phyloP scores from a whole-genome alignment of 2,888 invertebrate genomes.

The Dendrolimus pini region DNA sequence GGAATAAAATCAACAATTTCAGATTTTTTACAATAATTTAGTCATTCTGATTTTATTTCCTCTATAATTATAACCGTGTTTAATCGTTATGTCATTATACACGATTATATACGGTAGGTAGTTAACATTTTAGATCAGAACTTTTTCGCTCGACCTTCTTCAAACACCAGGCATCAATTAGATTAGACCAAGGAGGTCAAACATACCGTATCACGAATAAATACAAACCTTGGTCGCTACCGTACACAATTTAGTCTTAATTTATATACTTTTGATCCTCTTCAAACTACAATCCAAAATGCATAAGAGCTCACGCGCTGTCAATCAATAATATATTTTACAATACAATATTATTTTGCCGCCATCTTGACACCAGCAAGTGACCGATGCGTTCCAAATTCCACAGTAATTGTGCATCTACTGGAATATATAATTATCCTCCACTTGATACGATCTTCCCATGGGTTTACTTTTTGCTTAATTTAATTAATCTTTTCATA shows the following conservation, averaged over 20 bases:
- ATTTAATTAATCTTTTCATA: too few species aligned
- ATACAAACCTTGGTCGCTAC: slow-evolving; percentile 2
- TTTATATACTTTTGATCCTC: slow-evolving; percentile 4
- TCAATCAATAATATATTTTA: slow-evolving; percentile 14
- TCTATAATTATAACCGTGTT: slow-evolving; percentile 10
- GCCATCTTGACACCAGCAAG: neutral
- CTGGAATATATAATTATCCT: too few species aligned
- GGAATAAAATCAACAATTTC: too few species aligned
- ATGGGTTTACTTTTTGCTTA: too few species aligned
- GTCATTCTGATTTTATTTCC: neutral
- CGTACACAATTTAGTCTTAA: slow-evolving; percentile 4
- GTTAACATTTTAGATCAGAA: neutral
- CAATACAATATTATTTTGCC: neutral
- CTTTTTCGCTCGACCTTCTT: neutral
- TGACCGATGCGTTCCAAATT: slow-evolving; percentile 4
- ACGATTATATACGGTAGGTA: too few species aligned
- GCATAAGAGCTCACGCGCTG: slow-evolving; percentile 18
- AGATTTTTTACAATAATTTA: too few species aligned
- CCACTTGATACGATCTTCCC: too few species aligned
- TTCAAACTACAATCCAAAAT: slow-evolving; percentile 12
- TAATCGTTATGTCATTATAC: neutral
- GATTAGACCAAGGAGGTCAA: neutral
- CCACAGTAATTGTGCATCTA: neutral
- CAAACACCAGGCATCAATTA: neutral
- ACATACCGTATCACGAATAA: neutral